These are phyloP conservation scores for Incurvaria masculella DNA, from an alignment of 2,888 invertebrate genomes.

Conservation along the genomic window DNA sequence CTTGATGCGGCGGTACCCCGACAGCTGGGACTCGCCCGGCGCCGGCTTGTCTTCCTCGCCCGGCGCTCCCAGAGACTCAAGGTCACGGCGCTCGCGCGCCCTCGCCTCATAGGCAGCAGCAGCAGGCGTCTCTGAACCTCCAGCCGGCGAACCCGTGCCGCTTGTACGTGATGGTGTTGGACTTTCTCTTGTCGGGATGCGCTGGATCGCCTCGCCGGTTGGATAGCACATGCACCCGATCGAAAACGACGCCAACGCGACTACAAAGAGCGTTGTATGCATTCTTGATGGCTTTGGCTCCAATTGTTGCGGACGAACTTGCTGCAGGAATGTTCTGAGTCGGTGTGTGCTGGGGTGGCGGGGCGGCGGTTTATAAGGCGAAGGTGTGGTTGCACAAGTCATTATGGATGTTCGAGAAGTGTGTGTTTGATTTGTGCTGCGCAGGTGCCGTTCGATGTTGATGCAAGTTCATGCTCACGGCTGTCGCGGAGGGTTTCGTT, in stretches of 20 bases:
- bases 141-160: conserved; percentile 32
- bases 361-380: neutral
- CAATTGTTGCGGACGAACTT: conserved; percentile 35
- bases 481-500: too few species aligned
- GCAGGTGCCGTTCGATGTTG: neutral
- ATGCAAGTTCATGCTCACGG: neutral
- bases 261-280: conserved; percentile 43
- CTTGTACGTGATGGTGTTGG: conserved; percentile 47
- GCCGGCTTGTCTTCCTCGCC: conserved; percentile 40
- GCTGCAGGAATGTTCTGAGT: conserved; percentile 14
- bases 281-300: conserved; percentile 32
- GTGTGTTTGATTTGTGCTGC: neutral
- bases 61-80: too few species aligned
- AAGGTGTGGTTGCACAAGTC: neutral
- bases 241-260: conserved; percentile 43
- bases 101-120: conserved; percentile 32
- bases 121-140: conserved; percentile 35
- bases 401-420: neutral
- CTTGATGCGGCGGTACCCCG: conserved; percentile 34
- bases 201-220: conserved; percentile 36
- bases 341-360: neutral
- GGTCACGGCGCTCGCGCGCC: conserved; percentile 25
- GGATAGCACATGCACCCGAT: conserved; percentile 42
- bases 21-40: conserved; percentile 33
- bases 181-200: conserved; percentile 36